Evolutionary conservation across 2,113 vertebrate species (phyloP).

Genomic region (Bothrops jararaca): DNA sequence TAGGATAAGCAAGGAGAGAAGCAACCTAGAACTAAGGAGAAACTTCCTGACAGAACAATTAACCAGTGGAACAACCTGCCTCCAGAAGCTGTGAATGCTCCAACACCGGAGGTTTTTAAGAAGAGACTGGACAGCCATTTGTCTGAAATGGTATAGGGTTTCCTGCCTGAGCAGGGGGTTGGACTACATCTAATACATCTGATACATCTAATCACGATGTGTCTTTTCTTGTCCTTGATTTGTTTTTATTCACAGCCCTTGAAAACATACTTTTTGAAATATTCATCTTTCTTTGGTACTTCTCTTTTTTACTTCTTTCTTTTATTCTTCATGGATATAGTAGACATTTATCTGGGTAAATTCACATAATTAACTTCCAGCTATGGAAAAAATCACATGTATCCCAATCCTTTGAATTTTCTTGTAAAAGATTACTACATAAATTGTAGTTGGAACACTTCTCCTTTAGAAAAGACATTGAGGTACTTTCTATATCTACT

Average conservation of each 20-base stretch:
- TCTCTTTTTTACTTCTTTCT: neutral
- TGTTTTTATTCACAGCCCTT: neutral
- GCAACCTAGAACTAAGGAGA: no score
- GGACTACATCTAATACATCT: no score
- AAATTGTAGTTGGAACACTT: neutral
- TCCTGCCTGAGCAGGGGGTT: no score
- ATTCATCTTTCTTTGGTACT: no score
- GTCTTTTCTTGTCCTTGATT: neutral
- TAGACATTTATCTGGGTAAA: neutral
- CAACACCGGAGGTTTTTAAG: no score
- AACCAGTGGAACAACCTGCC: no score
- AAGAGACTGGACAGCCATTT: no score
- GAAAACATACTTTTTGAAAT: neutral
- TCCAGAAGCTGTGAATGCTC: no score
- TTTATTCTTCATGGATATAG: neutral
- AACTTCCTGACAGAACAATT: no score
- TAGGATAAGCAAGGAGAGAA: neutral
- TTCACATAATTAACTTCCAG: no score
- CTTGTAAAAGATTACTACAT: neutral
- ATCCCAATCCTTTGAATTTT: neutral
- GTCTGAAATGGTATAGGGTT: no score
- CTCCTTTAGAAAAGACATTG: neutral
- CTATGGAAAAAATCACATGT: no score
- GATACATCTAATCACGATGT: neutral
- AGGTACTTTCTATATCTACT: neutral